phyloP scores from a whole-genome alignment of 1,140 invertebrate genomes.

The Rhopalosiphum padi region DNA sequence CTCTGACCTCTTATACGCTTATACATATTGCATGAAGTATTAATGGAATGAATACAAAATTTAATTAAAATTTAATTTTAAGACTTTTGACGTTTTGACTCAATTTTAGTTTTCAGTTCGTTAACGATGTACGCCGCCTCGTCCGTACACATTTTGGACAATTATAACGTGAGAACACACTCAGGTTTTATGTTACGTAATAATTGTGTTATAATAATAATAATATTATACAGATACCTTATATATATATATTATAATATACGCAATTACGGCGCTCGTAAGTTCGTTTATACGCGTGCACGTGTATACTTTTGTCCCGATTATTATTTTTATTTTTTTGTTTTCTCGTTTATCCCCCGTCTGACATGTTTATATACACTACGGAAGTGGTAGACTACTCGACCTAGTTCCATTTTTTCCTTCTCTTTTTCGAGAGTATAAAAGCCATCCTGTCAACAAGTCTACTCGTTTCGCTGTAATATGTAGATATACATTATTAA shows the following conservation, averaged over 20 bases:
- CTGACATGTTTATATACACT: neutral
- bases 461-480: neutral
- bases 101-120: neutral
- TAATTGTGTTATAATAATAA: neutral
- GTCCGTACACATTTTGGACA: neutral
- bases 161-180: neutral
- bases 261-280: neutral
- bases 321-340: conserved; percentile 6
- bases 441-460: neutral
- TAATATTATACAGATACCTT: neutral
- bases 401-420: neutral
- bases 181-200: neutral
- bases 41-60: neutral
- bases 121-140: neutral
- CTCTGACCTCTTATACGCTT: neutral
- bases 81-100: neutral
- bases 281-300: neutral
- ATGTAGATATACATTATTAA: neutral
- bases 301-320: neutral
- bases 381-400: neutral
- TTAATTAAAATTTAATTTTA: neutral
- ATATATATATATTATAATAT: neutral
- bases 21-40: neutral
- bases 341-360: neutral
- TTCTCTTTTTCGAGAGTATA: neutral